Evolutionary conservation across 2,113 vertebrate species (phyloP).

Genomic region (Hydrochoerus hydrochaeris): DNA sequence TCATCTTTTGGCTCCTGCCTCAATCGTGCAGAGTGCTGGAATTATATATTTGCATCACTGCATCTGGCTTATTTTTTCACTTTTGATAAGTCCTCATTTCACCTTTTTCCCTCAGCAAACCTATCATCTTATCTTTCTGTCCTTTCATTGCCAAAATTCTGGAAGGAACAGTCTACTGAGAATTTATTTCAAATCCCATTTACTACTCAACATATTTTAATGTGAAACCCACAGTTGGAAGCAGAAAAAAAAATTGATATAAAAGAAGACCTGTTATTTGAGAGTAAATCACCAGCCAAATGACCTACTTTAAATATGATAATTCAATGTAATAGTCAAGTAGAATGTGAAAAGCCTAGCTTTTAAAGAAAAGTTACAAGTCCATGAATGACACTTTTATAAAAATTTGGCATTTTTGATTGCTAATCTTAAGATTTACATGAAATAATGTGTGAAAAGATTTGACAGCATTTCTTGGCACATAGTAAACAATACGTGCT

Average conservation of each 20-base stretch:
- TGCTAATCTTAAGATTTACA: background rate
- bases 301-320: background rate
- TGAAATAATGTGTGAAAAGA: background rate
- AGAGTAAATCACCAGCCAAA: background rate
- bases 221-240: background rate
- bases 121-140: background rate
- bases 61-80: background rate
- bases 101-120: background rate
- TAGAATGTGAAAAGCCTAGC: background rate
- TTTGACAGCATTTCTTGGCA: background rate
- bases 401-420: background rate
- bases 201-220: background rate
- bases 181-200: background rate
- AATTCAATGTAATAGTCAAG: background rate
- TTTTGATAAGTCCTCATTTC: background rate
- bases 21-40: background rate
- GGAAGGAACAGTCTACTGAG: background rate
- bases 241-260: background rate
- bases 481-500: background rate
- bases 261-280: background rate
- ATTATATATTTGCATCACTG: background rate
- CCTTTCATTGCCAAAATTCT: background rate
- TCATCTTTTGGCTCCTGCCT: background rate
- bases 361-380: constrained; percentile 19
- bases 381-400: background rate